Percentiles rank a stretch among this genome's conserved stretches.
These are phyloP conservation scores for Rhea americana DNA, from an alignment of 2,113 vertebrate genomes.

Conservation along the genomic window DNA sequence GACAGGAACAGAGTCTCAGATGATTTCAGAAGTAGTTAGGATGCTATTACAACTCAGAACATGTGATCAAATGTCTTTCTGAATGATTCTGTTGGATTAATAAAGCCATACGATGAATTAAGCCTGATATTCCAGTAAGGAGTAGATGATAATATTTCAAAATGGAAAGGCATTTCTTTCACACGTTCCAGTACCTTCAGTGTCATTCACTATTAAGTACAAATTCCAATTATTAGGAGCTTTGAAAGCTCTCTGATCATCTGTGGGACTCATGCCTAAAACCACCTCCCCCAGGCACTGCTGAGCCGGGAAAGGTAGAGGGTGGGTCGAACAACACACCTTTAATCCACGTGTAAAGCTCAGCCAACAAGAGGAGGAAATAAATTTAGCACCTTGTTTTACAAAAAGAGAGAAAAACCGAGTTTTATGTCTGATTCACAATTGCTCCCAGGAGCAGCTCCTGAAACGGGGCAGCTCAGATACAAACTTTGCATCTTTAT, in stretches of 20 bases:
- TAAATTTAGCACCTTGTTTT: neutral
- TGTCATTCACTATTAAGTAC: neutral
- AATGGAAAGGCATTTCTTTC: neutral
- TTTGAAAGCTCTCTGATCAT: neutral
- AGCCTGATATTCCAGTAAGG: conserved; percentile 31
- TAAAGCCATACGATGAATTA: conserved; percentile 60
- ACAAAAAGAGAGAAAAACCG: neutral
- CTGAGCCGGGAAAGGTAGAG: neutral
- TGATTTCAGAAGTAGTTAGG: conserved; percentile 46
- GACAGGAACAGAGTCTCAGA: conserved; percentile 70
- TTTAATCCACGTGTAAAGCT: neutral
- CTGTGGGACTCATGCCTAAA: neutral
- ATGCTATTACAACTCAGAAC: conserved; percentile 42
- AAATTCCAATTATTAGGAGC: neutral
- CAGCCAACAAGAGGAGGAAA: neutral
- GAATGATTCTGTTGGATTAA: conserved; percentile 59
- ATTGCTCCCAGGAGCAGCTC: neutral
- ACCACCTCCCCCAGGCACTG: neutral
- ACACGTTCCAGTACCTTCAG: neutral
- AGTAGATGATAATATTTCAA: conserved; percentile 12
- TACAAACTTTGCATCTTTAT: neutral
- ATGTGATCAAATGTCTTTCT: conserved; percentile 56
- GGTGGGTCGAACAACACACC: neutral
- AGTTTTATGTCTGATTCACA: neutral
- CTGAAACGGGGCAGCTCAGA: neutral